phyloP scores from a whole-genome alignment of 2,797 vertebrate genomes.

The Platalea minor region DNA sequence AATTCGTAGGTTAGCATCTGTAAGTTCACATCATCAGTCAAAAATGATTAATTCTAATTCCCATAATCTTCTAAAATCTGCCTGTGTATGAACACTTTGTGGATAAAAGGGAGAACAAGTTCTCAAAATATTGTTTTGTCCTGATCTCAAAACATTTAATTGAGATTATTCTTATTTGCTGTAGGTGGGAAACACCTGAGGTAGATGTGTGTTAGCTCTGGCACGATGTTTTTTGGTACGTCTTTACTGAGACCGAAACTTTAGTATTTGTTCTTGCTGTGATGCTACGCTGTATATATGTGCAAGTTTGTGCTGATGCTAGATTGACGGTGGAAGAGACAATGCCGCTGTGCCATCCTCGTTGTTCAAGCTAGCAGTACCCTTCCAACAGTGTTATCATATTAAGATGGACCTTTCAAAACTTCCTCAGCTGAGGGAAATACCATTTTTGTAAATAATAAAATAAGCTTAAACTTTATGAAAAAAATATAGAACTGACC shows the following conservation, averaged over 20 bases:
- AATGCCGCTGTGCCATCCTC: background rate
- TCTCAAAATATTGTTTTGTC: background rate
- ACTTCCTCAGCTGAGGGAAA: background rate
- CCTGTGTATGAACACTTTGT: background rate
- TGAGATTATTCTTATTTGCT: background rate
- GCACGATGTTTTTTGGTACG: background rate
- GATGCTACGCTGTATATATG: background rate
- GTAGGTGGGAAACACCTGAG: background rate
- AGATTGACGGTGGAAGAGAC: accelerated
- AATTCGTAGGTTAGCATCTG: background rate
- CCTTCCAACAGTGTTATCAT: background rate
- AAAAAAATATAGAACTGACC: slow-evolving; percentile 54
- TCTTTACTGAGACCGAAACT: background rate
- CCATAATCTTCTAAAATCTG: background rate
- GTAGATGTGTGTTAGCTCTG: background rate
- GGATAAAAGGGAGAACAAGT: background rate
- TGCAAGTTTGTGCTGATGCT: background rate
- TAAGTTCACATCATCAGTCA: background rate
- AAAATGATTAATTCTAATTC: background rate
- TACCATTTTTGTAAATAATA: background rate
- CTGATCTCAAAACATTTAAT: background rate
- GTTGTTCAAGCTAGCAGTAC: background rate
- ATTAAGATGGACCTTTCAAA: background rate
- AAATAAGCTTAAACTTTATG: slow-evolving; percentile 41
- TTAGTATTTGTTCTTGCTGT: background rate